Conservation (phyloP, 2,797 vertebrate species). For the Adrianichthys oophorus region DNA sequence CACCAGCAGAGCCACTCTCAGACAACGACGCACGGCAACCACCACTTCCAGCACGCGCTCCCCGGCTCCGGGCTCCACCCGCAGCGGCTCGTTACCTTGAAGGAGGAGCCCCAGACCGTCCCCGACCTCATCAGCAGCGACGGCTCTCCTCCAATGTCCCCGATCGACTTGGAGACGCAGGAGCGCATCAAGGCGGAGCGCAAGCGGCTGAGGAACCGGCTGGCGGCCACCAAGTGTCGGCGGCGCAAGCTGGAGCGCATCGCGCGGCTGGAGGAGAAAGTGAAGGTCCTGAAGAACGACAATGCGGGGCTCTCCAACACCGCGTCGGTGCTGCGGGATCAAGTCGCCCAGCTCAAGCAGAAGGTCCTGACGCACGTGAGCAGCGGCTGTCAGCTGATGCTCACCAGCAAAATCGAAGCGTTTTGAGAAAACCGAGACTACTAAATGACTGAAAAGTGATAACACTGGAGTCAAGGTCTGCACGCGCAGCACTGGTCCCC, state of each 20-base stretch:
- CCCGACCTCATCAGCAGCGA: constrained; percentile 88
- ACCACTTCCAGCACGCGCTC: constrained; percentile 68
- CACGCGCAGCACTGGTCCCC: constrained; percentile 50
- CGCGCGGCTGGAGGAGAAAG: constrained; percentile 90
- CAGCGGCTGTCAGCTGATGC: constrained; percentile 91
- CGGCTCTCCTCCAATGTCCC: constrained; percentile 86
- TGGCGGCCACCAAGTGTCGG: constrained; percentile 92
- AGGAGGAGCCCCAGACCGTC: constrained; percentile 92
- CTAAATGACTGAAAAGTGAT: constrained; percentile 57
- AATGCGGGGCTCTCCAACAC: constrained; percentile 89
- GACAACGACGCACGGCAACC: constrained; percentile 51
- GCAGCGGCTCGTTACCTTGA: constrained; percentile 78
- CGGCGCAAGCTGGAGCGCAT: constrained; percentile 92
- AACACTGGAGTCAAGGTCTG: constrained; percentile 77
- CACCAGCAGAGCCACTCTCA: constrained; percentile 72
- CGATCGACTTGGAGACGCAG: constrained; percentile 90
- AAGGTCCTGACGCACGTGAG: constrained; percentile 91
- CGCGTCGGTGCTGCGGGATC: constrained; percentile 87
- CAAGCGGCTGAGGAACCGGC: constrained; percentile 88
- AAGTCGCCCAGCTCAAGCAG: constrained; percentile 91
- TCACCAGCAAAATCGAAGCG: constrained; percentile 86
- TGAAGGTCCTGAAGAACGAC: constrained; percentile 87
- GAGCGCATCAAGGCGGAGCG: constrained; percentile 92
- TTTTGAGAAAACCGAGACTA: constrained; percentile 69
- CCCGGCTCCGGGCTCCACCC: constrained; percentile 62